Evolutionary conservation across 2,797 vertebrate genomes (phyloP).

Genomic region (Gambelia wislizenii): DNA sequence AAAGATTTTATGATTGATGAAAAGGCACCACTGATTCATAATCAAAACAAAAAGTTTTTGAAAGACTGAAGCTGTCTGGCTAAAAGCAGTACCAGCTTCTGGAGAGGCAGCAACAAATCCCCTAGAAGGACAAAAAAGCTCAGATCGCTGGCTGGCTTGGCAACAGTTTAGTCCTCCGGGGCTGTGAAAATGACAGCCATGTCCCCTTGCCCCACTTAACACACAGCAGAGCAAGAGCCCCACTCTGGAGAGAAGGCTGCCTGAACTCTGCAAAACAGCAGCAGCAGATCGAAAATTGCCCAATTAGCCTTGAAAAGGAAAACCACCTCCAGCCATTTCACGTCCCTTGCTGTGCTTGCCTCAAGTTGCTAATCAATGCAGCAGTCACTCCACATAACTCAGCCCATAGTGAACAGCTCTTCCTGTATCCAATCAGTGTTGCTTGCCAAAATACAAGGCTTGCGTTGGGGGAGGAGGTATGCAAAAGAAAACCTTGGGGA

Average conservation of each 20-base stretch:
- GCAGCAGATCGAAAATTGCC: slow-evolving; percentile 26
- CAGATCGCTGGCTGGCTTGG: background rate
- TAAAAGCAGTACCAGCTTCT: slow-evolving; percentile 15
- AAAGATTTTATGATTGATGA: slow-evolving; percentile 7
- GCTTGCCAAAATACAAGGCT: background rate
- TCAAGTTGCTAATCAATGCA: slow-evolving; percentile 12
- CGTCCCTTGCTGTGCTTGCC: slow-evolving; percentile 6
- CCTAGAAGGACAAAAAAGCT: slow-evolving; percentile 23
- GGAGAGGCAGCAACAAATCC: slow-evolving; percentile 9
- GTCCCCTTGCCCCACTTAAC: slow-evolving; percentile 32
- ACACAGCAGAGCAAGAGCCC: background rate
- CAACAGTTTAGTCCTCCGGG: background rate
- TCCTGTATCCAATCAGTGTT: background rate
- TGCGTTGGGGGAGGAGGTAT: no score
- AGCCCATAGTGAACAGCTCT: background rate
- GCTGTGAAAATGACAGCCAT: slow-evolving; percentile 11
- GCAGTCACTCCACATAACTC: background rate
- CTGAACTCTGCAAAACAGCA: slow-evolving; percentile 20
- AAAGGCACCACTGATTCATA: background rate
- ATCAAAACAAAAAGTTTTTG: background rate
- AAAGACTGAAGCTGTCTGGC: background rate
- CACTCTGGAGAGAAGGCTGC: background rate
- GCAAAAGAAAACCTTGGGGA: background rate
- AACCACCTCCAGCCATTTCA: background rate
- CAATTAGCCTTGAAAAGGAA: slow-evolving; percentile 26